phyloP scores from a whole-genome alignment of 2,888 invertebrate genomes.

The Pocota personata region DNA sequence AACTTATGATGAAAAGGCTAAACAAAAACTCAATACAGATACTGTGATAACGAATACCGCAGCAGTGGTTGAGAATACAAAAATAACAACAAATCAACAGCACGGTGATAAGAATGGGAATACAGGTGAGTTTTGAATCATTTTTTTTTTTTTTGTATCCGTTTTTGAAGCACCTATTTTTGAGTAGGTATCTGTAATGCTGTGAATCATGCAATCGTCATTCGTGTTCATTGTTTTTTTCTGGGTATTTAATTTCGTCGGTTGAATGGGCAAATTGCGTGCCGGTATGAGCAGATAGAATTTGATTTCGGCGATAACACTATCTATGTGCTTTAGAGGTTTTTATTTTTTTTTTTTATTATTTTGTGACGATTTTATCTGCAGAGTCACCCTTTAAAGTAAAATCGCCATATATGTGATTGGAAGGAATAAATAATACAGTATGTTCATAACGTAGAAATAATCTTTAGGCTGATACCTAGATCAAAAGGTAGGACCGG shows the following conservation, averaged over 20 bases:
- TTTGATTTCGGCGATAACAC: conserved; percentile 40
- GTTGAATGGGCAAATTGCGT: conserved; percentile 45
- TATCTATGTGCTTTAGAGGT: background rate
- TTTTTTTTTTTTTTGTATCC: background rate
- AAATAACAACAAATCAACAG: conserved; percentile 66
- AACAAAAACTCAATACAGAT: conserved; percentile 58
- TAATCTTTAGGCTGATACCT: too few relatives aligned
- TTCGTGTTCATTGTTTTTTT: conserved; percentile 11
- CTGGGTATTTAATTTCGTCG: conserved; percentile 1
- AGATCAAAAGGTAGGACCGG: too few relatives aligned
- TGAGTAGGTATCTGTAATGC: conserved; percentile 11
- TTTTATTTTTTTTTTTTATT: background rate
- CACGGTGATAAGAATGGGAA: conserved; percentile 82
- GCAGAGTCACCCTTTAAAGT: background rate
- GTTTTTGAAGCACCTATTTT: background rate
- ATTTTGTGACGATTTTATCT: background rate
- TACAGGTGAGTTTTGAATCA: conserved; percentile 77
- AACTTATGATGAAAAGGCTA: conserved; percentile 74
- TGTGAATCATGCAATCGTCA: conserved; percentile 22
- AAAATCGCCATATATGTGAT: background rate
- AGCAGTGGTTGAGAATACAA: conserved; percentile 52
- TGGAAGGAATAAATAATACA: background rate
- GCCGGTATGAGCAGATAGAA: background rate
- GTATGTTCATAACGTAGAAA: too few relatives aligned
- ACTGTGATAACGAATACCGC: conserved; percentile 76